These are phyloP conservation scores for Ciconia stormi DNA, from an alignment of 2,113 vertebrate genomes.

Conservation along the genomic window DNA sequence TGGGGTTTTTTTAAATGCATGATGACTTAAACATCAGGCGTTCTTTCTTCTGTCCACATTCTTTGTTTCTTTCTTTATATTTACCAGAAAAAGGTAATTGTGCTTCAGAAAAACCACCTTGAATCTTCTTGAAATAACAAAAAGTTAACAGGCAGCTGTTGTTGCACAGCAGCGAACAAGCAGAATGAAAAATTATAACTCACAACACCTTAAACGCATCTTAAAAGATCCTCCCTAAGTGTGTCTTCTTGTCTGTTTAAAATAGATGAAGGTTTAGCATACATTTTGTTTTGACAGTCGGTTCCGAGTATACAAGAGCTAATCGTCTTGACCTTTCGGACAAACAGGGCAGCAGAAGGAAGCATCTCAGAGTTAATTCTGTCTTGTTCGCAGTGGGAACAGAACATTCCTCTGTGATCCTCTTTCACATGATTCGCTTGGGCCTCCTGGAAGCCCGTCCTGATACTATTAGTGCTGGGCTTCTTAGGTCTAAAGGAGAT, in stretches of 20 bases:
- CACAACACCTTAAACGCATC: background rate
- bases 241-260: conserved; percentile 45
- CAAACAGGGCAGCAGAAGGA: conserved; percentile 78
- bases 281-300: conserved; percentile 74
- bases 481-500: conserved; percentile 71
- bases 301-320: conserved; percentile 67
- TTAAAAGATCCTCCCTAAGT: conserved; percentile 6
- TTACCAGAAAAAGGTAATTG: background rate
- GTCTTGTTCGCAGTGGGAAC: conserved; percentile 81
- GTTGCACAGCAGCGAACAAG: background rate
- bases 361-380: conserved; percentile 84
- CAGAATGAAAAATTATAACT: background rate
- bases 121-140: background rate
- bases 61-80: background rate
- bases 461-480: conserved; percentile 78
- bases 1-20: background rate
- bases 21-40: conserved; percentile 31
- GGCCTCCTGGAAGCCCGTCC: conserved; percentile 77
- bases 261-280: conserved; percentile 56
- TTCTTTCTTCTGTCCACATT: conserved; percentile 19
- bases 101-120: background rate
- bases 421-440: conserved; percentile 80
- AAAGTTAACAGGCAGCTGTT: conserved; percentile 14
- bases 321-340: conserved; percentile 83
- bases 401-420: conserved; percentile 86